Evolutionary conservation across 2,888 invertebrate species (phyloP).

Genomic region (Sussaba pulchella): DNA sequence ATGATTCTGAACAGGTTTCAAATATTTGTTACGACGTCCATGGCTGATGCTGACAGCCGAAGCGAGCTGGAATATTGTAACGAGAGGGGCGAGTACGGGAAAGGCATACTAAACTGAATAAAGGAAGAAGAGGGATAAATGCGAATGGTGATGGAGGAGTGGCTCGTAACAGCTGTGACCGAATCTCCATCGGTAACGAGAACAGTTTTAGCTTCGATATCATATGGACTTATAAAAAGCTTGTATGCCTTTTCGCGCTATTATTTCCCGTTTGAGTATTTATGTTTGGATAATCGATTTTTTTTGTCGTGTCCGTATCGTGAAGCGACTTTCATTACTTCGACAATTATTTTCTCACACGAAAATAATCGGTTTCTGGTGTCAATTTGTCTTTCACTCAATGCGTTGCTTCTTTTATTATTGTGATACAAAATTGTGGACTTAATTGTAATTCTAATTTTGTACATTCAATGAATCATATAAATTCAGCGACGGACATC

Average conservation of each 20-base stretch:
- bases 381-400: too few species aligned
- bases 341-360: too few species aligned
- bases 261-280: background rate
- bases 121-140: slow-evolving; percentile 42
- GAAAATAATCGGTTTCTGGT: too few species aligned
- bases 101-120: slow-evolving; percentile 33
- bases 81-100: slow-evolving; percentile 10
- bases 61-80: slow-evolving; percentile 12
- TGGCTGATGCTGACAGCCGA: slow-evolving; percentile 67
- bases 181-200: slow-evolving; percentile 56
- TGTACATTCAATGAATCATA: too few species aligned
- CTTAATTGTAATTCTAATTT: too few species aligned
- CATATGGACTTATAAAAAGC: slow-evolving; percentile 17
- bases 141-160: slow-evolving; percentile 57
- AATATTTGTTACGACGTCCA: slow-evolving; percentile 77
- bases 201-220: slow-evolving; percentile 53
- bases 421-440: too few species aligned
- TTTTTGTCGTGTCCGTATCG: too few species aligned
- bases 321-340: background rate
- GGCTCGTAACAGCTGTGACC: slow-evolving; percentile 61
- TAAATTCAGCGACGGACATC: too few species aligned
- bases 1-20: slow-evolving; percentile 74
- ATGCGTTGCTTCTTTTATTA: too few species aligned
- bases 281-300: background rate
- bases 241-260: slow-evolving; percentile 6